Evolutionary conservation across 35 echinoderm and acorn worm genomes (phyloP).

Genomic region (Apostichopus parvimensis): DNA sequence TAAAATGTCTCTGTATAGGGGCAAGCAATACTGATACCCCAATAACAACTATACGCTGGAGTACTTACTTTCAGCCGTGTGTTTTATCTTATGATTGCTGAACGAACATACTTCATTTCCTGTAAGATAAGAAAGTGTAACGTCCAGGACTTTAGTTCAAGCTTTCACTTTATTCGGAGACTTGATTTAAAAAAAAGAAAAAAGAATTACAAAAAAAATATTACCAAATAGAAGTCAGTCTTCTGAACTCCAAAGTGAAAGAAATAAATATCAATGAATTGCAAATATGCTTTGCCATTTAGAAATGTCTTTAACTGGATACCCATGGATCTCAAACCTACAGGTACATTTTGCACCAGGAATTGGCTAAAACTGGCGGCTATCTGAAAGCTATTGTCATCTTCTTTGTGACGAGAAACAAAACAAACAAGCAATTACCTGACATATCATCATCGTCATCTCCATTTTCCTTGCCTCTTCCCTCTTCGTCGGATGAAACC

Average conservation of each 20-base stretch:
- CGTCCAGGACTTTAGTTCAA: not conserved
- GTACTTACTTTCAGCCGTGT: constrained; percentile 8
- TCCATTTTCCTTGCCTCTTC: constrained; percentile 50
- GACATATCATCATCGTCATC: constrained; percentile 5
- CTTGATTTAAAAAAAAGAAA: too few species aligned
- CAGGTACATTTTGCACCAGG: too few species aligned
- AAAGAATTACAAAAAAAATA: too few species aligned
- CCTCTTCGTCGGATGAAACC: constrained; percentile 41
- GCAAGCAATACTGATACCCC: not conserved
- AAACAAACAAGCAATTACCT: not conserved
- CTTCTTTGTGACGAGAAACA: too few species aligned
- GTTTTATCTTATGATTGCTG: not conserved
- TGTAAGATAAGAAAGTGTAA: constrained; percentile 2
- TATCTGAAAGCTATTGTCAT: too few species aligned
- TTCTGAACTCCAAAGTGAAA: too few species aligned
- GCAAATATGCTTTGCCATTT: not conserved
- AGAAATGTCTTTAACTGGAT: too few species aligned
- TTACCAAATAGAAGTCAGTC: too few species aligned
- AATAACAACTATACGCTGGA: not conserved
- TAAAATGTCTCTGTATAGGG: not conserved
- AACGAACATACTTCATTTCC: constrained; percentile 22
- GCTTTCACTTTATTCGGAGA: not conserved
- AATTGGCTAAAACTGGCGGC: too few species aligned
- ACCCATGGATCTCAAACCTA: too few species aligned
- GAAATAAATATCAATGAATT: not conserved